Evolutionary conservation across 2,888 invertebrate species (phyloP), one percentile per base, ranked within the genome.

Genomic region (Dione vanillae): DNA sequence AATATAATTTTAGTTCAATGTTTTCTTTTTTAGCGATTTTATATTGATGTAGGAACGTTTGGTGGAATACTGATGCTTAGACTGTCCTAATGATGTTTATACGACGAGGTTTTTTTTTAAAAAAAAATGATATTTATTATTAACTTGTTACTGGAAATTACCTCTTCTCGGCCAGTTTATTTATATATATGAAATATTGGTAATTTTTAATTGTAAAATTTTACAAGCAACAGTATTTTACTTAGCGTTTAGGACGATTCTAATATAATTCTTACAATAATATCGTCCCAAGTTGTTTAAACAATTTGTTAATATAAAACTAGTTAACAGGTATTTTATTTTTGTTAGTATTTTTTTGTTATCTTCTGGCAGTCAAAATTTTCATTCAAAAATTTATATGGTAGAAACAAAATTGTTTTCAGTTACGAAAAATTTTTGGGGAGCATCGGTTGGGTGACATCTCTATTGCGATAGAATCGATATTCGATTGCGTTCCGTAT

Each of bases 211-310:
- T 59, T 9, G 16, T 58, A n/a, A 59, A 59, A 49, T 40, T 14
- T 19, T 41, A 40, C 20, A 11, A 77, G 78, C 78, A 85, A 77
- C 66, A 87, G 89, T 91, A 91, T 91, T 91, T 81, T 88, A 87
- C 74, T 72, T 71, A 79, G 81, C 88, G 81, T 87, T 77, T 84
- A 83, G 92, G 92, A 91, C 92, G 92, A 92, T 92, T 89, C 87
- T 92, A 90, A 92, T 92, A 93, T 93, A 92, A 93, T 93, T 93
- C 92, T 93, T 92, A 92, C 89, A 91, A 90, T 90, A 87, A 92
- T 87, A 91, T 93, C 93, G 93, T 93, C 93, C 92, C 82, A 80
- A 89, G 84, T 89, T 87, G 86, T 90, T 90, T 89, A 85, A 80
- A 87, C 87, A 84, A 90, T 90, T 91, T 89, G 91, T 92, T 92